phyloP scores from a whole-genome alignment of 2,888 invertebrate genomes.

The Agrypnus murinus region DNA sequence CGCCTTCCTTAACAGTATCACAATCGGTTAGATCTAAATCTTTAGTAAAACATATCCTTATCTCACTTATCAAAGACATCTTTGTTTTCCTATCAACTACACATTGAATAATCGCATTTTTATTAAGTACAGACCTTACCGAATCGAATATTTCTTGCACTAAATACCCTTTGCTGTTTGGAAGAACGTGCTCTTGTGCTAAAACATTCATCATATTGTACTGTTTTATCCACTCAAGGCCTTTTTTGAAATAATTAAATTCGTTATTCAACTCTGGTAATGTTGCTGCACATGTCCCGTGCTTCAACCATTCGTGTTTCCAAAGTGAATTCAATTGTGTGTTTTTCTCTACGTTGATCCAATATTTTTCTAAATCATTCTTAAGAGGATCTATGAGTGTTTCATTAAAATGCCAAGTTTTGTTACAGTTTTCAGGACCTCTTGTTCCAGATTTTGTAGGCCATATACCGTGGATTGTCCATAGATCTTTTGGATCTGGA shows the following conservation, averaged over 20 bases:
- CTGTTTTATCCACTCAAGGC: conserved; percentile 75
- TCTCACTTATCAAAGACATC: conserved; percentile 78
- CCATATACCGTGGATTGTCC: conserved; percentile 91
- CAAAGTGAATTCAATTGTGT: conserved; percentile 76
- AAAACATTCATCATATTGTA: conserved; percentile 79
- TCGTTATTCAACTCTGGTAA: conserved; percentile 76
- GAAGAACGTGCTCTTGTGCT: conserved; percentile 74
- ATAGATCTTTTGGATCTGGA: conserved; percentile 76
- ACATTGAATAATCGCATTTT: conserved; percentile 79
- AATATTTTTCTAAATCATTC: conserved; percentile 70
- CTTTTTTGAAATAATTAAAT: conserved; percentile 80
- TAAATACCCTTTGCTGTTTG: conserved; percentile 71
- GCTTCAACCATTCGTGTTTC: conserved; percentile 89
- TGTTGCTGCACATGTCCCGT: conserved; percentile 84
- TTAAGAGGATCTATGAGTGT: conserved; percentile 75
- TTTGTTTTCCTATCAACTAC: conserved; percentile 75
- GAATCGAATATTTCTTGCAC: conserved; percentile 73
- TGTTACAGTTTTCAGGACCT: conserved; percentile 84
- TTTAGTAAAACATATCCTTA: conserved; percentile 85
- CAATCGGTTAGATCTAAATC: conserved; percentile 78
- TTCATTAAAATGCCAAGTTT: conserved; percentile 79
- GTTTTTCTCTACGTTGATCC: conserved; percentile 83
- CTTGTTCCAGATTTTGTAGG: conserved; percentile 79
- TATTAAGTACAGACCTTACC: conserved; percentile 74
- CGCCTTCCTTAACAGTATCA: conserved; percentile 70